Conservation (phyloP, 2,797 vertebrate genomes). For the Aplochiton taeniatus region DNA sequence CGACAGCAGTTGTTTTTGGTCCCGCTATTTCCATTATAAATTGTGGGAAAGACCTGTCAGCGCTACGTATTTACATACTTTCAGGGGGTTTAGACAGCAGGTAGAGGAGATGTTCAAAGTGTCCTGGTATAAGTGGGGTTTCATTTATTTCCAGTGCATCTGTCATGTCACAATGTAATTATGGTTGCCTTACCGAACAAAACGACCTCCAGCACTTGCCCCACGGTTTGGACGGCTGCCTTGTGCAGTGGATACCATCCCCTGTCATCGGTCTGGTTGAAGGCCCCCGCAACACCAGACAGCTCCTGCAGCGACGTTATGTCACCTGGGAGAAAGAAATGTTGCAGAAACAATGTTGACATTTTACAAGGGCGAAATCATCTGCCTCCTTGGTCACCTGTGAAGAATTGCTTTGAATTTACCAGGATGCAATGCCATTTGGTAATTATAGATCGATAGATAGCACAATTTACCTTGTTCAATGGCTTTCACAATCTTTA, state of each 20-base stretch:
- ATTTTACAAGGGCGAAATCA: not conserved
- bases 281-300: constrained; percentile 73
- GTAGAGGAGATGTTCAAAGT: too few species aligned
- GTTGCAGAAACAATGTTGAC: not conserved
- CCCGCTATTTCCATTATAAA: too few species aligned
- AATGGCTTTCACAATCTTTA: constrained; percentile 77
- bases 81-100: too few species aligned
- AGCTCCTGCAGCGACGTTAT: constrained; percentile 77
- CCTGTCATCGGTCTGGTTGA: constrained; percentile 80
- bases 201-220: constrained; percentile 79
- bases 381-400: constrained; percentile 2
- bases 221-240: constrained; percentile 74
- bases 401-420: too few species aligned
- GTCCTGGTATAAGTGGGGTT: too few species aligned
- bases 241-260: constrained; percentile 84
- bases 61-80: too few species aligned
- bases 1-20: too few species aligned
- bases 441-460: not conserved
- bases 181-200: constrained; percentile 74
- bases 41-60: too few species aligned
- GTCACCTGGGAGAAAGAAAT: constrained; percentile 69
- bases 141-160: not conserved
- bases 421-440: too few species aligned
- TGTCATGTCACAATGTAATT: not conserved
- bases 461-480: constrained; percentile 69